These are phyloP conservation scores for Nothobranchius furzeri DNA, from an alignment of 2,113 vertebrate genomes.

Conservation along the genomic window DNA sequence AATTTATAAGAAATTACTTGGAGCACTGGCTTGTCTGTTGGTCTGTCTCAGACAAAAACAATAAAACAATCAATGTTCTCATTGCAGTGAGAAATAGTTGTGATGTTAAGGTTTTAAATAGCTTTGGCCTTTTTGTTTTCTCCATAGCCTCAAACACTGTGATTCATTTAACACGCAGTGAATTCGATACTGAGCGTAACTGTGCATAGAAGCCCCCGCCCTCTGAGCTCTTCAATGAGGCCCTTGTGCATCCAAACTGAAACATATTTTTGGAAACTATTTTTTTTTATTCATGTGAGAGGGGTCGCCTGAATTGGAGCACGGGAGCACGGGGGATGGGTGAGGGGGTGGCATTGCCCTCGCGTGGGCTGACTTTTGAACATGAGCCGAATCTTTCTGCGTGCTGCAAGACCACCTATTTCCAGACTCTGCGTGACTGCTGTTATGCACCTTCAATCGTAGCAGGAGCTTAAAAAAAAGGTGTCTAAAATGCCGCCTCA, in stretches of 20 bases:
- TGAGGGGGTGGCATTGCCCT: conserved; percentile 44
- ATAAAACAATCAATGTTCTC: neutral
- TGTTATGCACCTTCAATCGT: conserved; percentile 43
- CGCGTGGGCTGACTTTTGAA: conserved; percentile 58
- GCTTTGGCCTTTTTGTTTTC: neutral
- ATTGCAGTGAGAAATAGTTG: neutral
- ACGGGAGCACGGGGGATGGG: conserved; percentile 40
- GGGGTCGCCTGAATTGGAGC: conserved; percentile 52
- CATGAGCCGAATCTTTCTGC: conserved; percentile 41
- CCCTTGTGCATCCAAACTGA: conserved; percentile 55
- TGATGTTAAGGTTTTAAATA: neutral
- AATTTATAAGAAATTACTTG: neutral
- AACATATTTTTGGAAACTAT: conserved; percentile 71
- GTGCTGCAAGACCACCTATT: conserved; percentile 40
- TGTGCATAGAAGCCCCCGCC: conserved; percentile 25
- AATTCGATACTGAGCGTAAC: conserved; percentile 16
- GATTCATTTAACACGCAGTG: conserved; percentile 7
- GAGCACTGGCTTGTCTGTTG: no score
- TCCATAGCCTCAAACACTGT: conserved; percentile 4
- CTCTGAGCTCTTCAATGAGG: conserved; percentile 56
- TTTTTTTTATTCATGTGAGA: conserved; percentile 41
- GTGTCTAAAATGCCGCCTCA: conserved; percentile 27
- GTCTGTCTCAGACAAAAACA: neutral
- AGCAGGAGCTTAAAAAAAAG: conserved; percentile 4
- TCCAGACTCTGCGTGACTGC: conserved; percentile 38